Conservation (phyloP, 92 coral and sea anemone species). For the Plumapathes pennacea region DNA sequence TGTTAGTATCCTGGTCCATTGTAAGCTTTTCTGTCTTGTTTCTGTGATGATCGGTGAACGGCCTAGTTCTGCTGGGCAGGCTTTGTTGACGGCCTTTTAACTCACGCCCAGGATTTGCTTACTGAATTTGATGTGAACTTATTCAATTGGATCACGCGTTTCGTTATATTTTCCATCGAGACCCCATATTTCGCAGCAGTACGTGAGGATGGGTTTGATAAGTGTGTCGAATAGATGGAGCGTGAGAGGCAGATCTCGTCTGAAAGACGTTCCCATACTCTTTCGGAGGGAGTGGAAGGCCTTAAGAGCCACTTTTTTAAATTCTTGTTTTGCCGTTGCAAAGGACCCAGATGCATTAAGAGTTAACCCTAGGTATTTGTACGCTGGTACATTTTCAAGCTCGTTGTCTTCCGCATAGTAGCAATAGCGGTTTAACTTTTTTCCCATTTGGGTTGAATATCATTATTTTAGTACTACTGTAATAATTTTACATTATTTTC, state of each 20-base stretch:
- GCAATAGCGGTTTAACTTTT: too few species aligned
- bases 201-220: constrained; percentile 15
- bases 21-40: too few species aligned
- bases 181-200: constrained; percentile 13
- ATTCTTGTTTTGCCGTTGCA: constrained; percentile 16
- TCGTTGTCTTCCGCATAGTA: too few species aligned
- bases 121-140: constrained; percentile 6
- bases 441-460: too few species aligned
- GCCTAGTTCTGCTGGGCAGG: constrained; percentile 6
- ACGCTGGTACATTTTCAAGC: constrained; percentile 15
- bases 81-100: constrained; percentile 3
- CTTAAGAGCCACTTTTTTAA: constrained; percentile 13
- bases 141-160: not conserved
- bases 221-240: constrained; percentile 4
- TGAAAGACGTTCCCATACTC: constrained; percentile 11
- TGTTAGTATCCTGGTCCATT: too few species aligned
- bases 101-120: constrained; percentile 11
- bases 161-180: not conserved
- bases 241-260: not conserved
- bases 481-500: not conserved
- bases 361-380: constrained; percentile 28
- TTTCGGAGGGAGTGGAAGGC: constrained; percentile 11
- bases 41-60: constrained; percentile 5
- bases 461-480: too few species aligned
- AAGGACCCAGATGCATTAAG: constrained; percentile 16